Evolutionary conservation across 1,140 invertebrate species (phyloP).

Genomic region (Acromyrmex charruanus): DNA sequence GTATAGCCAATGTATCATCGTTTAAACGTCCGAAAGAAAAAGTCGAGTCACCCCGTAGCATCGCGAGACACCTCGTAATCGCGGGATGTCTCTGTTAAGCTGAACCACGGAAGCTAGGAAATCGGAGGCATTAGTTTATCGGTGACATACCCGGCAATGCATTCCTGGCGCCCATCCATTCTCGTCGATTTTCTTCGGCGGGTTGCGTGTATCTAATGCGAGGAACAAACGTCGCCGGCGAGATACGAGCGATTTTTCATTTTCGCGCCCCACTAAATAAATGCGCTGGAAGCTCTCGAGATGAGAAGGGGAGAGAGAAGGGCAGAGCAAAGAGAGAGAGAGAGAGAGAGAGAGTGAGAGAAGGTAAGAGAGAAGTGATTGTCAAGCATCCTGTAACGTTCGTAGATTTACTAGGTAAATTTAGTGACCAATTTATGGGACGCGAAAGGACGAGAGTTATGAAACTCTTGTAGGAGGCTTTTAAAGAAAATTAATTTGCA

Average conservation of each 20-base stretch:
- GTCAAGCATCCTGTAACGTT: not conserved
- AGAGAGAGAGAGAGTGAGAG: constrained; percentile 15
- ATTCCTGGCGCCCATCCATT: constrained; percentile 40
- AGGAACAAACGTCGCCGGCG: constrained; percentile 61
- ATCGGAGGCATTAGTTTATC: constrained; percentile 46
- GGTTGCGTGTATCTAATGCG: constrained; percentile 53
- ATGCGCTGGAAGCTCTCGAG: constrained; percentile 69
- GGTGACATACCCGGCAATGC: not conserved
- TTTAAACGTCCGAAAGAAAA: constrained; percentile 5
- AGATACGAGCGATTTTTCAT: constrained; percentile 71
- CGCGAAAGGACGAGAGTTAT: not conserved
- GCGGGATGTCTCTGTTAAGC: not conserved
- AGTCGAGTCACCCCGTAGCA: not conserved
- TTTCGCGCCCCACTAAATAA: constrained; percentile 75
- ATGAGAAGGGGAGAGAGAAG: not conserved
- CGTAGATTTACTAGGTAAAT: constrained; percentile 5
- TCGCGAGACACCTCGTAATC: not conserved
- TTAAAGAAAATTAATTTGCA: not conserved
- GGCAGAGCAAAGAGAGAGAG: no score
- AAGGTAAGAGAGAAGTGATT: constrained; percentile 34
- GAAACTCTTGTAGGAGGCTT: not conserved
- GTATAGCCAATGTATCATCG: not conserved
- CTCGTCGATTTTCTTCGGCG: constrained; percentile 35
- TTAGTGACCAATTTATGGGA: not conserved
- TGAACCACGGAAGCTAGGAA: constrained; percentile 19